Evolutionary conservation across 2,888 invertebrate genomes (phyloP), one percentile per base, ranked within the genome.

Genomic region (Agrochola circellaris): DNA sequence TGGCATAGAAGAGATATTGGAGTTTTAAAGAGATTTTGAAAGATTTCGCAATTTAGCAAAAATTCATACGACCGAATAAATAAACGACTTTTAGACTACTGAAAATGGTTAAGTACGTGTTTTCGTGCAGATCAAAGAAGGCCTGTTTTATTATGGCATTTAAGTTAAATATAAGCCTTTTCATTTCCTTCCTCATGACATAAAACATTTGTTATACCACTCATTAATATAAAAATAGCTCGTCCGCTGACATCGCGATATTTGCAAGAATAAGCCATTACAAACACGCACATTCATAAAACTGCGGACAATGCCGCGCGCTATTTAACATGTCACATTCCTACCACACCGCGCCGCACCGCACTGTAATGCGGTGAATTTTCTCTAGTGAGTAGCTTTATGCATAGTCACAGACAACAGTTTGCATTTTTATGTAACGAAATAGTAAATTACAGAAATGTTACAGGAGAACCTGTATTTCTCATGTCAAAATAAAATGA

Each of bases 241-340:
- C 34, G 34, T 75, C 62, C 20, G 45, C 60, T 60, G 58, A 62
- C 54, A 60, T 60, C 26, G 79, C 54, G 56, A 79, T 62, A 87
- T 87, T 87, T 79, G 81, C 85, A 87, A 83, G 62, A 81, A 87
- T 79, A 87, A 73, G 48, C 79, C 64, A 87, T 87, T 79, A 87
- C 48, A 60, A 58, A 73, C 83, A 83, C 79, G 81, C 79, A 81
- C 62, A 67, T 75, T 54, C 65, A 68, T 58, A 68, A 34, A 38
- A 66, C 66, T 23, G 42, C 42, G 64, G 56, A 72, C 66, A 58
- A 62, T 11, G 56, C 60, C 61, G 56, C 42, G 71, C 38, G 30
- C 56, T 30, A 26, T 61, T 38, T n/a, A n/a, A 56, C 51, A 60
- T 69, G 61, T 26, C 58, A 26, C 30, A 23, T 69, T n/a, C 20